Percentiles rank a stretch among this genome's conserved stretches.
phyloP scores from a whole-genome alignment of 1,140 invertebrate genomes.

The Hypothenemus hampei region DNA sequence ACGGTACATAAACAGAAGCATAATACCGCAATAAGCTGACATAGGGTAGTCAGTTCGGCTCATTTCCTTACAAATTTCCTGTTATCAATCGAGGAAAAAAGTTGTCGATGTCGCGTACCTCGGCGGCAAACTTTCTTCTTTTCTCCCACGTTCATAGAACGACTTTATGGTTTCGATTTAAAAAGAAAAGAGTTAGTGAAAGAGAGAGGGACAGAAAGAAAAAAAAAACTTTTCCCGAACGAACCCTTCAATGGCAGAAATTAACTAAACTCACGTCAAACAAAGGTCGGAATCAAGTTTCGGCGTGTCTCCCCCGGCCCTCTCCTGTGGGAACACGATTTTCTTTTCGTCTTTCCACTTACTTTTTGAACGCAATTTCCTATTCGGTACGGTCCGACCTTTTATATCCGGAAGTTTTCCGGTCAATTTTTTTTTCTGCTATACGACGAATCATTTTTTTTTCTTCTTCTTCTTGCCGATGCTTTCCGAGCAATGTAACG shows the following conservation, averaged over 20 bases:
- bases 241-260: too few relatives aligned
- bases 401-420: slow-evolving; percentile 16
- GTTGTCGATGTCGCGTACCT: too few relatives aligned
- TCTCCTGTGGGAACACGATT: slow-evolving; percentile 8
- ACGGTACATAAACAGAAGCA: slow-evolving; percentile 25
- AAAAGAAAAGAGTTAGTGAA: too few relatives aligned
- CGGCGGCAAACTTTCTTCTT: too few relatives aligned
- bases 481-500: slow-evolving; percentile 9
- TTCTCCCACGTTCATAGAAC: too few relatives aligned
- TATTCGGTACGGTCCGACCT: slow-evolving; percentile 8
- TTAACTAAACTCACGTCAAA: slow-evolving; percentile 4
- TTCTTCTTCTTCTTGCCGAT: slow-evolving; percentile 1
- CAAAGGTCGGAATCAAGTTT: slow-evolving; percentile 5
- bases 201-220: too few relatives aligned
- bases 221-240: too few relatives aligned
- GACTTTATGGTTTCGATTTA: too few relatives aligned
- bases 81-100: slow-evolving; percentile 29
- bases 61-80: slow-evolving; percentile 28
- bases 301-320: slow-evolving; percentile 1
- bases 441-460: slow-evolving; percentile 12
- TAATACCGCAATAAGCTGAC: slow-evolving; percentile 23
- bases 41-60: slow-evolving; percentile 21
- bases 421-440: slow-evolving; percentile 12
- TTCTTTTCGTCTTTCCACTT: slow-evolving; percentile 12
- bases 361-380: slow-evolving; percentile 11